Base-by-base conservation (phyloP, 92 coral and sea anemone genomes). In the Plumapathes pennacea region DNA sequence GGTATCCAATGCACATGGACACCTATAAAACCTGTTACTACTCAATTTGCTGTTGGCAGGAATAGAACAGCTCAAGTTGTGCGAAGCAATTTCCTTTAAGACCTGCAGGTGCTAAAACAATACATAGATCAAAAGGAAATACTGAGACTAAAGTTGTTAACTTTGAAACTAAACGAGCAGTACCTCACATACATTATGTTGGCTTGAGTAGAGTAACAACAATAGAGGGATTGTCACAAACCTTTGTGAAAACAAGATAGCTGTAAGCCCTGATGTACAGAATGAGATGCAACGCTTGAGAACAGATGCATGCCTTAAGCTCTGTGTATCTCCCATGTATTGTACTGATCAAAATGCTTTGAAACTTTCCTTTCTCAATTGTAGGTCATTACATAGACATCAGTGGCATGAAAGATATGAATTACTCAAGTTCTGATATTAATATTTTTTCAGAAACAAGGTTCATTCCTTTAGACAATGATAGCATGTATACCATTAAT, bases 31-130 rank as follows among this genome's bases (percentile, higher is more conserved):
- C 67, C 77, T 30, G 66, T 69, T 38, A 69, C 67, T 21, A 57
- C 62, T n/a, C 72, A 64, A 38, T 64, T 64, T 64, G 72, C 72
- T 64, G 72, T 64, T 47, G 72, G 72, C 37, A 50, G 72, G 32
- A 64, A 47, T 38, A 47, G 66, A 59, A 32, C 70, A 46, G 57
- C 48, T 62, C 70, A 62, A 62, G 70, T 62, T 31, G 70, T 62
- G 40, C 53, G 75, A 67, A 67, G 46, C 75, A 67, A 56, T 67
- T 67, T 56, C 75, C 75, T 37, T 49, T 64, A 37, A 64, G 58
- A 64, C 71, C 71, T 42, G 71, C 71, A 47, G 45, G 57, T 30
- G 59, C 71, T 34, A 59, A 59, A 59, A 59, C 67, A 41, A 59
- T 59, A 41, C 52, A 59, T 53, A 44, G 53, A 46, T 59, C 70